phyloP scores from a whole-genome alignment of 53 echinoderm and acorn worm species.

The Paracentrotus lividus region DNA sequence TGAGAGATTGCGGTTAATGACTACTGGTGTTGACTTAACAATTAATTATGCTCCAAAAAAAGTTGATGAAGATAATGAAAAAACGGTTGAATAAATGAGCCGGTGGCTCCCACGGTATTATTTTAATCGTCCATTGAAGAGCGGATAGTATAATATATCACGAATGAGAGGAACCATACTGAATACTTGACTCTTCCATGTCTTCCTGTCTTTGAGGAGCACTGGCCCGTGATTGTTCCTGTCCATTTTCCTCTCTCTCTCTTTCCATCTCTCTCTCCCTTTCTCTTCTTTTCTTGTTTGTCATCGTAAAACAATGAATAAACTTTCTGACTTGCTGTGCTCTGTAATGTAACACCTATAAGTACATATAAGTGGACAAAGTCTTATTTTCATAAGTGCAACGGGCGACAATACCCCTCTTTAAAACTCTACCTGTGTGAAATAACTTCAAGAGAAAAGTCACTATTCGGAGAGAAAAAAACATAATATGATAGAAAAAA shows the following conservation, averaged over 20 bases:
- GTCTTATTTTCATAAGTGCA: background rate
- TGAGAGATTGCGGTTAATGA: conserved; percentile 22
- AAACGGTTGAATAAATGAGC: background rate
- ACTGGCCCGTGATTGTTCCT: conserved; percentile 32
- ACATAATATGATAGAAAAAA: no score
- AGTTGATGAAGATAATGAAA: conserved; percentile 13
- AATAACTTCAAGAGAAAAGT: background rate
- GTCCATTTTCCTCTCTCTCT: background rate
- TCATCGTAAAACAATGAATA: background rate
- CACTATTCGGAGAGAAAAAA: no score
- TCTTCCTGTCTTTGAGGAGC: conserved; percentile 58
- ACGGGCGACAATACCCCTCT: background rate
- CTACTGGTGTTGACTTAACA: conserved; percentile 35
- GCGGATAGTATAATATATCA: background rate
- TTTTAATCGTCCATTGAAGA: conserved; percentile 18
- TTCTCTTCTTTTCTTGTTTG: background rate
- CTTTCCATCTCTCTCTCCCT: background rate
- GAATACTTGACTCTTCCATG: conserved; percentile 34
- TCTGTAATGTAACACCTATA: background rate
- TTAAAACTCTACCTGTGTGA: background rate
- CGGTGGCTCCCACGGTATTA: conserved; percentile 59
- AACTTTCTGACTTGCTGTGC: background rate
- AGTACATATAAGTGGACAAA: conserved; percentile 5
- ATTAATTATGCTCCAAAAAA: conserved; percentile 24
- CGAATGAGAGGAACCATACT: conserved; percentile 18